Evolutionary conservation across 2,888 invertebrate genomes (phyloP).

Genomic region (Gari tellinella): DNA sequence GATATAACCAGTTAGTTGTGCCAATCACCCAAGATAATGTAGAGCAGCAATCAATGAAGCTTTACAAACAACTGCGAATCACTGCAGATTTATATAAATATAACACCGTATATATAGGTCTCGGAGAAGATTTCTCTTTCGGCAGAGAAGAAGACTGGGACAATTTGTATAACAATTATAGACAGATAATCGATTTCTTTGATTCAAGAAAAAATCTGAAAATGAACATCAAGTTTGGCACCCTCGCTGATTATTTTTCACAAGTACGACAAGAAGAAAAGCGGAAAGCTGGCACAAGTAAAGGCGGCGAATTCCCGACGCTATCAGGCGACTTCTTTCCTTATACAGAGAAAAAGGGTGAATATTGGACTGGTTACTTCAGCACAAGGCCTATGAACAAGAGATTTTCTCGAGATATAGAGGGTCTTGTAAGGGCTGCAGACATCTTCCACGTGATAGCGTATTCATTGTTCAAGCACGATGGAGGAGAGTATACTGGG

Average conservation of each 20-base stretch:
- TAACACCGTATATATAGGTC: slow-evolving; percentile 95
- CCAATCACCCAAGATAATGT: slow-evolving; percentile 94
- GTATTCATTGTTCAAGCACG: slow-evolving; percentile 54
- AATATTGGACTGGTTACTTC: slow-evolving; percentile 99
- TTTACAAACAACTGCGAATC: slow-evolving; percentile 94
- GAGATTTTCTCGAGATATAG: slow-evolving; percentile 87
- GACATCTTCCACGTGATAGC: slow-evolving; percentile 80
- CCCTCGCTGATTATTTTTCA: slow-evolving; percentile 94
- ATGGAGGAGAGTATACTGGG: slow-evolving; percentile 21
- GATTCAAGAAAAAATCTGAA: slow-evolving; percentile 90
- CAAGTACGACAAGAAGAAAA: slow-evolving; percentile 85
- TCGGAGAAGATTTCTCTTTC: slow-evolving; percentile 98
- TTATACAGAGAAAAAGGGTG: slow-evolving; percentile 93
- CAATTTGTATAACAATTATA: slow-evolving; percentile 96
- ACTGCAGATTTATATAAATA: slow-evolving; percentile 95
- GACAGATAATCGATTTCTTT: slow-evolving; percentile 93
- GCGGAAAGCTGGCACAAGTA: slow-evolving; percentile 26
- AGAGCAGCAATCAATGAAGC: slow-evolving; percentile 91
- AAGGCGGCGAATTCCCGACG: slow-evolving; percentile 86
- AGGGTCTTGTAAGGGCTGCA: slow-evolving; percentile 78
- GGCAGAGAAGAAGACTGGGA: slow-evolving; percentile 96
- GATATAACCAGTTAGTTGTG: slow-evolving; percentile 93
- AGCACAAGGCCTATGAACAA: slow-evolving; percentile 91
- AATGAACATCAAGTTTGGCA: slow-evolving; percentile 88
- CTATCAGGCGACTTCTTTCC: slow-evolving; percentile 98